phyloP scores from a whole-genome alignment of 2,797 vertebrate genomes.

The Microchirus variegatus region DNA sequence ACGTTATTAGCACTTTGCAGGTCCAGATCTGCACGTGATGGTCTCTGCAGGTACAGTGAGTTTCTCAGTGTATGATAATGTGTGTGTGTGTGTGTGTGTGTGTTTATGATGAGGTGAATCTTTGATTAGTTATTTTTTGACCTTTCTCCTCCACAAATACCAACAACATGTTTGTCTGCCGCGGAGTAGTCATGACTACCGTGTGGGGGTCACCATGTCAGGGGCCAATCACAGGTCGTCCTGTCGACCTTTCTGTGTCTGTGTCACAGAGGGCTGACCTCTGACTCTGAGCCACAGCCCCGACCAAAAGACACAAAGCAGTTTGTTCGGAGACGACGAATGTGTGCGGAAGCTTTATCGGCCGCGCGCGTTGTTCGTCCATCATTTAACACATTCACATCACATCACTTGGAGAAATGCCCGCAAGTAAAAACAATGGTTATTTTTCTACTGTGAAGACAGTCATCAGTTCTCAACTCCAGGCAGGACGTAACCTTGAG shows the following conservation, averaged over 20 bases:
- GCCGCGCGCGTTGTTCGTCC: constrained; percentile 51
- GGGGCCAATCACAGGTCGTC: constrained; percentile 72
- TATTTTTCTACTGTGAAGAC: constrained; percentile 56
- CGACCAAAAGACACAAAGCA: constrained; percentile 47
- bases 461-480: constrained; percentile 71
- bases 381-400: constrained; percentile 58
- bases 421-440: constrained; percentile 29
- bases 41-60: not conserved
- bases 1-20: constrained; percentile 44
- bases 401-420: constrained; percentile 41
- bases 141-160: constrained; percentile 38
- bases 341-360: constrained; percentile 48
- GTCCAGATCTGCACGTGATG: not conserved
- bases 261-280: constrained; percentile 63
- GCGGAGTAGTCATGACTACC: constrained; percentile 77
- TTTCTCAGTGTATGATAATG: not conserved
- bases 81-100: not conserved
- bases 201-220: constrained; percentile 49
- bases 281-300: constrained; percentile 40
- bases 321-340: constrained; percentile 47
- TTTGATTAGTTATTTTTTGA: constrained; percentile 50
- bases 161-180: constrained; percentile 78
- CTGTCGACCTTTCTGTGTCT: constrained; percentile 74
- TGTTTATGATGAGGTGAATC: constrained; percentile 27
- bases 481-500: constrained; percentile 76